phyloP scores from a whole-genome alignment of 2,888 invertebrate species.

The Pseudococcus longispinus region DNA sequence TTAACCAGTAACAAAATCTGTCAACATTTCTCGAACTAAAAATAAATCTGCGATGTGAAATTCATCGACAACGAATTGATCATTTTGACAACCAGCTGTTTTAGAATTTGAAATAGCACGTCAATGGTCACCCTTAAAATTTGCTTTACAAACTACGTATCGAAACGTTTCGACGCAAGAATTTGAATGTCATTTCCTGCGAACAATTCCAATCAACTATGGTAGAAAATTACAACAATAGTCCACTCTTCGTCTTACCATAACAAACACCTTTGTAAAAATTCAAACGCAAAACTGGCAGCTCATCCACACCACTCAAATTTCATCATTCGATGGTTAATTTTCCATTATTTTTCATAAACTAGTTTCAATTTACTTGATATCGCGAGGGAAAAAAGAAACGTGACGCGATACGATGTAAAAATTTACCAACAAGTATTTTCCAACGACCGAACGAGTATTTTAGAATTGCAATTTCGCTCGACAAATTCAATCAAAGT shows the following conservation, averaged over 20 bases:
- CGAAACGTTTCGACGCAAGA: neutral
- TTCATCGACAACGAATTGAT: neutral
- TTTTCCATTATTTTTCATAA: neutral
- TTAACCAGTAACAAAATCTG: neutral
- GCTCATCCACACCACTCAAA: too few relatives aligned
- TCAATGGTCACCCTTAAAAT: neutral
- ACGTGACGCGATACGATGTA: neutral
- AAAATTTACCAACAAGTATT: neutral
- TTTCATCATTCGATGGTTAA: too few relatives aligned
- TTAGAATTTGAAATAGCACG: neutral
- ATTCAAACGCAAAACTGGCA: neutral
- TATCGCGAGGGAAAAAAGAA: neutral
- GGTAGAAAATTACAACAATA: neutral
- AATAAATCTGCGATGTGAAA: neutral
- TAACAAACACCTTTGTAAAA: neutral
- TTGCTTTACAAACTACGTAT: neutral
- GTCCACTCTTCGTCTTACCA: neutral
- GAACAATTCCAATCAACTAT: neutral
- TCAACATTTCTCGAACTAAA: neutral
- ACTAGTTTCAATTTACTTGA: neutral
- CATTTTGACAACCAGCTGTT: slow-evolving; percentile 1
- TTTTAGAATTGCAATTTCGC: neutral
- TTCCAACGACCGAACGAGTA: neutral
- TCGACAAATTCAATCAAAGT: neutral
- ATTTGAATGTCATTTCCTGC: slow-evolving; percentile 6